Evolutionary conservation across 2,888 invertebrate species (phyloP).

Genomic region (Erynnis tages): DNA sequence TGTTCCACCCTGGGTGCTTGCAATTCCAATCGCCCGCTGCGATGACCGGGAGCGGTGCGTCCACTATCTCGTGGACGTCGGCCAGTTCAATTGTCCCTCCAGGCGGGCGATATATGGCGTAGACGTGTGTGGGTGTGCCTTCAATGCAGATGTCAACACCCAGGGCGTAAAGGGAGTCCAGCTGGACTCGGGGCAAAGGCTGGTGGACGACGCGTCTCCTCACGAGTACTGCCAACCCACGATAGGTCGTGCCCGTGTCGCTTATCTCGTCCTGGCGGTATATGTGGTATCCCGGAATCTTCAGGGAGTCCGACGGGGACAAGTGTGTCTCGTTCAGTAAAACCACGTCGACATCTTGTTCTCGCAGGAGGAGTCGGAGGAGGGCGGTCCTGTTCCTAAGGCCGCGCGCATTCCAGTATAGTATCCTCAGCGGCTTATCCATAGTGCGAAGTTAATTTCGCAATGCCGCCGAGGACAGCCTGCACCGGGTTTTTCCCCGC

Average conservation of each 20-base stretch:
- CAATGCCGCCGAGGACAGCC: neutral
- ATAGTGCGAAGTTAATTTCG: neutral
- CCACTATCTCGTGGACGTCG: neutral
- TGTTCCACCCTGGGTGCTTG: constrained; percentile 32
- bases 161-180: constrained; percentile 10
- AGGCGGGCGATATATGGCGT: constrained; percentile 28
- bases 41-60: neutral
- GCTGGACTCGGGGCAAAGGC: neutral
- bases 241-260: neutral
- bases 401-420: constrained; percentile 16
- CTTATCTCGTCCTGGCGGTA: constrained; percentile 14
- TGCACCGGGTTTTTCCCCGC: neutral
- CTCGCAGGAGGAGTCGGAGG: constrained; percentile 13
- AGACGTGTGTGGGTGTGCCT: neutral
- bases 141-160: constrained; percentile 13
- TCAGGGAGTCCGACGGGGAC: neutral
- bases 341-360: constrained; percentile 9
- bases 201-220: constrained; percentile 25
- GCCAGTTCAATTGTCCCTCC: neutral
- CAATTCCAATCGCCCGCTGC: constrained; percentile 26
- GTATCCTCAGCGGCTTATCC: neutral
- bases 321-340: neutral
- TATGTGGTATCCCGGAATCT: constrained; percentile 1
- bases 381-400: constrained; percentile 2
- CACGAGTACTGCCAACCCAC: constrained; percentile 25